Evolutionary conservation across 2,113 vertebrate species (phyloP).

Genomic region (Bos taurus): DNA sequence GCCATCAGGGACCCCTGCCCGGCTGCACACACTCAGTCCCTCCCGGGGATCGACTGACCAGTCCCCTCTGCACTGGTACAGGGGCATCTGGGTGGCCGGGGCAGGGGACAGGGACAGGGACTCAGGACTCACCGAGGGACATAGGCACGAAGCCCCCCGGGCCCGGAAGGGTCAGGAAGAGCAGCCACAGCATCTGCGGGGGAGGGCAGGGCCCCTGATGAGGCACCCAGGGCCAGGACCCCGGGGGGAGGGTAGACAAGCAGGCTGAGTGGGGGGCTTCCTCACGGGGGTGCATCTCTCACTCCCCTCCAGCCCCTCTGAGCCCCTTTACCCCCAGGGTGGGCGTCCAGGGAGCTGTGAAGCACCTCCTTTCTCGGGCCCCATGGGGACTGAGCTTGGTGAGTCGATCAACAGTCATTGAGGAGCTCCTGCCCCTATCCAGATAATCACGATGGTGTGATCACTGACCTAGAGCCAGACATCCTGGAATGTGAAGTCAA

Average conservation of each 20-base stretch:
- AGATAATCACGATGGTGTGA: too few relatives aligned
- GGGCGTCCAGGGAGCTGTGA: background rate
- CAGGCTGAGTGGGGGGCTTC: too few relatives aligned
- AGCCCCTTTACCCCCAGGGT: background rate
- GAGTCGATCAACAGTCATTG: background rate
- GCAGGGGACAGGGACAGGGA: background rate
- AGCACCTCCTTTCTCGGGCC: background rate
- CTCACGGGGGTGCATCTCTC: background rate
- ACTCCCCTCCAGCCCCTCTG: background rate
- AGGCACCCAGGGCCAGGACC: background rate
- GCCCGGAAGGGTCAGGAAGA: background rate
- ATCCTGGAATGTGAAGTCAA: too few relatives aligned
- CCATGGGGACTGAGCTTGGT: rapidly evolving
- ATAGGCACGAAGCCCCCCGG: background rate
- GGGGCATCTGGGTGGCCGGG: background rate
- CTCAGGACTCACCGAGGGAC: background rate
- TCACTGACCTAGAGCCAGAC: too few relatives aligned
- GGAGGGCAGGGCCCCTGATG: background rate
- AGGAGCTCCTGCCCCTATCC: too few relatives aligned
- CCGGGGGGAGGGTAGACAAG: background rate
- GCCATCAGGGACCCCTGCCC: rapidly evolving
- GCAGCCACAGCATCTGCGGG: background rate
- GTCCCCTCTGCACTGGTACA: background rate
- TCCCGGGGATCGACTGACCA: background rate
- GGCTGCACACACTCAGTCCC: background rate